Percentiles rank a stretch among this genome's conserved stretches.
Conservation (phyloP, 2,797 vertebrate species). For the Protonibea diacanthus region DNA sequence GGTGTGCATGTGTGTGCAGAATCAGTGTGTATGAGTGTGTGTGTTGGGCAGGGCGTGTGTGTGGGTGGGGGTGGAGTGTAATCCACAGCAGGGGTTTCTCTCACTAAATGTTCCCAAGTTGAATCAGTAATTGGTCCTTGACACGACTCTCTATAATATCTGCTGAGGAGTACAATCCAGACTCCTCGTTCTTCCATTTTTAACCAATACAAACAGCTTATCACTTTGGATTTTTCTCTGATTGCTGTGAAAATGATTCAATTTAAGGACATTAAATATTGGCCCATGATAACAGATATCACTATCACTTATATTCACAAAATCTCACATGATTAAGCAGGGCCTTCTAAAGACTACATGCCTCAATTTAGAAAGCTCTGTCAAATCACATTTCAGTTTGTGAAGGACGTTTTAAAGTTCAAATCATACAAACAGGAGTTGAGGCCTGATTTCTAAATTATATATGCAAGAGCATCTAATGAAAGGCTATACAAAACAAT, state of each 20-base stretch:
- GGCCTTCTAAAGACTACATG: neutral
- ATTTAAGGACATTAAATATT: neutral
- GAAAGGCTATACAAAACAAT: neutral
- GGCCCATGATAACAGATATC: neutral
- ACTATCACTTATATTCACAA: neutral
- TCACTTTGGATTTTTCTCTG: neutral
- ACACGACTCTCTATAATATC: constrained; percentile 50
- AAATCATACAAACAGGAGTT: neutral
- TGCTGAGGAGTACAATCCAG: constrained; percentile 22
- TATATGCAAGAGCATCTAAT: neutral
- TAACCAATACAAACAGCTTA: neutral
- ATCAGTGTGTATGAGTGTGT: constrained; percentile 22
- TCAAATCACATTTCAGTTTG: neutral
- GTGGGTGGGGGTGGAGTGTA: neutral
- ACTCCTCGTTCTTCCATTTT: constrained; percentile 1
- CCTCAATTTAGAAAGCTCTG: neutral
- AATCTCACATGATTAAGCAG: neutral
- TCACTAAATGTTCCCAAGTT: constrained; percentile 63
- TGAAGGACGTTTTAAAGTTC: neutral
- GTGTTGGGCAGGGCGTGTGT: neutral
- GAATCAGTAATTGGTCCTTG: constrained; percentile 72
- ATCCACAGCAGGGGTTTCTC: constrained; percentile 26
- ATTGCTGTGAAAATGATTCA: neutral
- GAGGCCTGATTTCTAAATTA: neutral
- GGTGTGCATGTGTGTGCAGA: constrained; percentile 33